Percentiles rank a stretch among this genome's conserved stretches.
These are phyloP conservation scores for Decapterus maruadsi DNA, from an alignment of 2,797 vertebrate genomes.

Conservation along the genomic window DNA sequence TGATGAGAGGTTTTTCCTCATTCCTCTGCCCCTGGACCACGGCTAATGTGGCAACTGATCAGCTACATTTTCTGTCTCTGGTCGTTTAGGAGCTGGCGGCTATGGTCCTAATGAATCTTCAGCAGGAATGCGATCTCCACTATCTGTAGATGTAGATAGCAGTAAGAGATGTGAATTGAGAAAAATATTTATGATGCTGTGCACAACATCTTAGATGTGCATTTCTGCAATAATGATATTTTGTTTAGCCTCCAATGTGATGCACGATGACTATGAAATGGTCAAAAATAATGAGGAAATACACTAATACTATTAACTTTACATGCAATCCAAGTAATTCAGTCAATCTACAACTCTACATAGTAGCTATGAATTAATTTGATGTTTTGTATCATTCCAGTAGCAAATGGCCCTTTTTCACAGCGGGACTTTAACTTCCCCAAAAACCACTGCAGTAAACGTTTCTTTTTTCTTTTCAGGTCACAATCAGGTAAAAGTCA, in stretches of 20 bases:
- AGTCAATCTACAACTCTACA: neutral
- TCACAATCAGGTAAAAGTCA: neutral
- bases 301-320: neutral
- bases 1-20: constrained; percentile 55
- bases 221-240: neutral
- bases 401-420: neutral
- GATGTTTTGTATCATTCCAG: neutral
- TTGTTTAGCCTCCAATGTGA: neutral
- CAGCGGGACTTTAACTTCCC: neutral
- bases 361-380: neutral
- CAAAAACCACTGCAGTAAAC: neutral
- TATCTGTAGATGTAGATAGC: neutral
- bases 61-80: constrained; percentile 8
- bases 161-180: neutral
- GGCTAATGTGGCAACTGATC: constrained; percentile 23
- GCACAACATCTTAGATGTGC: neutral
- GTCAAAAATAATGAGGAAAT: neutral
- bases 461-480: too few species aligned
- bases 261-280: neutral
- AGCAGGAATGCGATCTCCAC: neutral
- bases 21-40: constrained; percentile 19
- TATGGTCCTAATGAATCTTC: constrained; percentile 10
- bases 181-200: neutral
- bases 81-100: neutral
- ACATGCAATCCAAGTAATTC: neutral